phyloP scores from a whole-genome alignment of 2,888 invertebrate species.

The Teinopalpus imperialis region DNA sequence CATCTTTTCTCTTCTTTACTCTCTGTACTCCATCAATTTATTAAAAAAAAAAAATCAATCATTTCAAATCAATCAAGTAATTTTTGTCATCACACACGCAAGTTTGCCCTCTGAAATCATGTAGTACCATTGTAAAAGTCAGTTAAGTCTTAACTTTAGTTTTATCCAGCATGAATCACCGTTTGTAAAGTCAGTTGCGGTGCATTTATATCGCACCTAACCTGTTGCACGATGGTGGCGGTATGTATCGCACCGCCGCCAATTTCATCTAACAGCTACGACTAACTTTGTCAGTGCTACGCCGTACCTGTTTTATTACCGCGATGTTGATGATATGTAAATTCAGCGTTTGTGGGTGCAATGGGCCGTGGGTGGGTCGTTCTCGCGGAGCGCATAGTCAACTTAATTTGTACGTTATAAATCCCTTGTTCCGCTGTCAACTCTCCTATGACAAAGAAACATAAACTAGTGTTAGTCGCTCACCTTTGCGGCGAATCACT shows the following conservation, averaged over 20 bases:
- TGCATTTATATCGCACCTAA: slow-evolving; percentile 56
- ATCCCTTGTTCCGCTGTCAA: slow-evolving; percentile 69
- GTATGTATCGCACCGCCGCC: slow-evolving; percentile 44
- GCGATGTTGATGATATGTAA: slow-evolving; percentile 33
- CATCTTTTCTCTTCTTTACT: slow-evolving; percentile 43
- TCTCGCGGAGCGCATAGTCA: slow-evolving; percentile 53
- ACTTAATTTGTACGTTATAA: slow-evolving; percentile 42
- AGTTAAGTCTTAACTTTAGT: slow-evolving; percentile 56
- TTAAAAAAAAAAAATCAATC: slow-evolving; percentile 37
- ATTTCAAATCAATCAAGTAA: slow-evolving; percentile 32
- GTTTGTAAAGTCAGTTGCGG: slow-evolving; percentile 61
- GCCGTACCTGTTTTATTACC: slow-evolving; percentile 35
- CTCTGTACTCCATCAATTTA: slow-evolving; percentile 23
- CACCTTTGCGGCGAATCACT: slow-evolving; percentile 45
- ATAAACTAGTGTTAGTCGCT: slow-evolving; percentile 46
- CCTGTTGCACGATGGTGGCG: slow-evolving; percentile 59
- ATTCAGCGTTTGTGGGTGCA: slow-evolving; percentile 41
- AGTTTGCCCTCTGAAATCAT: neutral
- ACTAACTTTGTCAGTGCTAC: slow-evolving; percentile 67
- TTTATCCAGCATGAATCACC: slow-evolving; percentile 69
- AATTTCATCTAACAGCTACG: slow-evolving; percentile 65
- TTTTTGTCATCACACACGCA: slow-evolving; percentile 1
- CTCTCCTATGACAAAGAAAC: slow-evolving; percentile 75
- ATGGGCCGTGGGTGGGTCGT: slow-evolving; percentile 49
- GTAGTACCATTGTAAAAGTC: slow-evolving; percentile 29